These are phyloP conservation scores for Cyphomyrus plagiostoma DNA, from an alignment of 2,113 vertebrate genomes.

Conservation along the genomic window DNA sequence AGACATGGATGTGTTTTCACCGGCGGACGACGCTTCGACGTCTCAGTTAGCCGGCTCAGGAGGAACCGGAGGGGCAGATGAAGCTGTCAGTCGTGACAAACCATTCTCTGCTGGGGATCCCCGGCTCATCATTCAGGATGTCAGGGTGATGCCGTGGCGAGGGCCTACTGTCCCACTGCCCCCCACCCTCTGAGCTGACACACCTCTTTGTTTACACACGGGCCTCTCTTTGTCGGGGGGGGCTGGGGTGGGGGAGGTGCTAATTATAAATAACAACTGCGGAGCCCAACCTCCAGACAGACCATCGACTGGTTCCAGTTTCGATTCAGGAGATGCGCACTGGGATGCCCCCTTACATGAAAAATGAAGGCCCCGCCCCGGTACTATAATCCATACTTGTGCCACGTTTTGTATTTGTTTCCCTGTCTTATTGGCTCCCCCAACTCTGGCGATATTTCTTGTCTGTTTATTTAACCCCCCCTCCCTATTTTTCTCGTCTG, in stretches of 20 bases:
- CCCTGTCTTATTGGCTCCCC: conserved; percentile 37
- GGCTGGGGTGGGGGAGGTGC: conserved; percentile 16
- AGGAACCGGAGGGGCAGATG: conserved; percentile 48
- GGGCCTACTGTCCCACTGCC: conserved; percentile 32
- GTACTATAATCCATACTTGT: conserved; percentile 41
- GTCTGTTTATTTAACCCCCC: conserved; percentile 14
- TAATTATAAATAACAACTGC: conserved; percentile 51
- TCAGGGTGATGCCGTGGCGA: conserved; percentile 34
- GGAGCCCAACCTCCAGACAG: conserved; percentile 28
- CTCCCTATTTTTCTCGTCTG: not conserved
- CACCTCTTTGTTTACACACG: conserved; percentile 39
- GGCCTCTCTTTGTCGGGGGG: conserved; percentile 21
- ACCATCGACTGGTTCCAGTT: conserved; percentile 30
- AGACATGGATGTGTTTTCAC: not conserved
- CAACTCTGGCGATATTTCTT: conserved; percentile 41
- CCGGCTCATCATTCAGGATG: conserved; percentile 50
- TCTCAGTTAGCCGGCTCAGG: conserved; percentile 43
- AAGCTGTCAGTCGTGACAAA: conserved; percentile 63
- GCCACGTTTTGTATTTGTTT: conserved; percentile 35
- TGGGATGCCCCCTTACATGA: conserved; percentile 35
- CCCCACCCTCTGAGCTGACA: conserved; percentile 13
- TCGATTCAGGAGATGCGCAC: conserved; percentile 36
- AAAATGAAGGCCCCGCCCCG: conserved; percentile 37
- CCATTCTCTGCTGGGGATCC: conserved; percentile 32
- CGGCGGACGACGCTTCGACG: conserved; percentile 14